These are phyloP conservation scores for Camponotus floridanus DNA, from an alignment of 1,140 invertebrate species.

Conservation along the genomic window DNA sequence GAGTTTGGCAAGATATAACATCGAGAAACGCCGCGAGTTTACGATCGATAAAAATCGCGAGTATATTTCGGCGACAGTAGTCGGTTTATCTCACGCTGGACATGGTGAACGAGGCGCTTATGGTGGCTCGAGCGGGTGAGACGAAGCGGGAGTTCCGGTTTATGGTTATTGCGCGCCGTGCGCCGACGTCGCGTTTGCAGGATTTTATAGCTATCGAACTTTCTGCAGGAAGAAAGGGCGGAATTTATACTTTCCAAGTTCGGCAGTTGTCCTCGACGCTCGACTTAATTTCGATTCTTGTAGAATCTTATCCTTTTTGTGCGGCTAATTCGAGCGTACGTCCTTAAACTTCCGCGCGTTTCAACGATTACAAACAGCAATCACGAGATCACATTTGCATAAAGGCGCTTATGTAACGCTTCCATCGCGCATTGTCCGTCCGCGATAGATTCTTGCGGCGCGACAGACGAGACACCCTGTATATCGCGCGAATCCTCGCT, in stretches of 20 bases:
- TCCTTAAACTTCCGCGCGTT: background rate
- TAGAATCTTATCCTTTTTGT: background rate
- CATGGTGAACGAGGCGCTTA: background rate
- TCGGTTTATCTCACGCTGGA: background rate
- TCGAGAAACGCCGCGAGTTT: background rate
- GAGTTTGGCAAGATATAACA: background rate
- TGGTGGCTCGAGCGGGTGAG: background rate
- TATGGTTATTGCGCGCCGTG: slow-evolving; percentile 36
- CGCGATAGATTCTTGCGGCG: background rate
- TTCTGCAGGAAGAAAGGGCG: background rate
- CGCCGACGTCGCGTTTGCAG: slow-evolving; percentile 1
- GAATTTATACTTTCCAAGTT: slow-evolving; percentile 22
- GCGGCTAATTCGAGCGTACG: background rate
- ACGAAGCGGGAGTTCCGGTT: slow-evolving; percentile 22
- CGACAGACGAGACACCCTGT: background rate
- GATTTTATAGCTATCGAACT: slow-evolving; percentile 36
- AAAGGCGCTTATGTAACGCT: background rate
- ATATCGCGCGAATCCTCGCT: background rate
- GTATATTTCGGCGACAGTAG: too few relatives aligned
- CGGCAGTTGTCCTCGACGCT: background rate
- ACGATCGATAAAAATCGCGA: background rate
- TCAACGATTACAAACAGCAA: background rate
- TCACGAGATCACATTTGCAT: too few relatives aligned
- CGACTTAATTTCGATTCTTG: background rate
- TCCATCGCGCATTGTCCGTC: background rate